Evolutionary conservation across 2,113 vertebrate species (phyloP), one percentile per base, ranked within the genome.

Genomic region (Malurus alboscapulatus): DNA sequence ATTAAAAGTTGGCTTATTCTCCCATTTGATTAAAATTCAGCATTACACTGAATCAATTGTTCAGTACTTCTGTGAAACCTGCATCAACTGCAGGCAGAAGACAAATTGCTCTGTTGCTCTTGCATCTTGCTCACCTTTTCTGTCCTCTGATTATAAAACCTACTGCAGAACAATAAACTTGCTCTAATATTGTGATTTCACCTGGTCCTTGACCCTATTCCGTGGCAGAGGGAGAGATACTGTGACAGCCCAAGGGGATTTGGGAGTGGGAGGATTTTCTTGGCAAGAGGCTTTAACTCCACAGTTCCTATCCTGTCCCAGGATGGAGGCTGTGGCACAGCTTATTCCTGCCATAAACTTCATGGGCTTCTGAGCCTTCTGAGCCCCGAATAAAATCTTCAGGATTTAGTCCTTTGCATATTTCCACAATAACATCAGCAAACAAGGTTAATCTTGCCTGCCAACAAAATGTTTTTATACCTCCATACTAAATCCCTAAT

Each of bases 1-100:
- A 97, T 97, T 97, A 97, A 96, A 97, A 97, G 90, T 97, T 96
- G 92, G 77, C 90, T 96, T 96, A 96, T 97, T 96, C 91, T 93
- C 93, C 83, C 42, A 88, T 96, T 97, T 97, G 94, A 97, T 96
- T 97, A 96, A 97, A 97, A 97, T 97, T 95, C 94, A 96, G 85
- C 86, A 72, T 94, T 95, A 95, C 96, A 96, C 65, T 51, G 94
- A 95, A 97, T 97, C 97, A 97, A 97, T 97, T 96, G 92, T 95
- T 94, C 91, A 91, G 96, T 95, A 91, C 83, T 96, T 96, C 86
- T 92, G 82, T 69, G 77, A 95, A 96, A 85, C 88, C 51, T 13
- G 24, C 76, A 86, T 93, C 94, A 93, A 42, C 89, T 92, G 62
- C 77, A 94, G 77, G 83, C 84, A 89, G 95, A 94, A 95, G 95